These are phyloP conservation scores for Pocillopora grandis DNA, from an alignment of 92 coral and sea anemone species.

Conservation along the genomic window DNA sequence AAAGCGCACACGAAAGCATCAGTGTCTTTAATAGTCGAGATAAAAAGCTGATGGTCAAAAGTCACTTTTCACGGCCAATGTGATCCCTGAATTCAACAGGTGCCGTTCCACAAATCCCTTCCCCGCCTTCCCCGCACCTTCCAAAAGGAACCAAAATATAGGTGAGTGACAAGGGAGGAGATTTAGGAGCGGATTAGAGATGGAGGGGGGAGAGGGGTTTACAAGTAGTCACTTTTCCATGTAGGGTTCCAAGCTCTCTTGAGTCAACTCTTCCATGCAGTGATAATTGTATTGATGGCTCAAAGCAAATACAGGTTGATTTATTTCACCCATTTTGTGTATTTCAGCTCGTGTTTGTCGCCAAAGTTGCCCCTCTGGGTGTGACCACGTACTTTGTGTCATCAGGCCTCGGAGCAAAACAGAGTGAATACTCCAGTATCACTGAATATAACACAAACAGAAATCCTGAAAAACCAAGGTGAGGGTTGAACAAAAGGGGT, in stretches of 20 bases:
- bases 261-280: not conserved
- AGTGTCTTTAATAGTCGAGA: too few relatives aligned
- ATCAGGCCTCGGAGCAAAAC: constrained; percentile 35
- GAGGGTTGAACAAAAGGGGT: not conserved
- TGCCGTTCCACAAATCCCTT: too few relatives aligned
- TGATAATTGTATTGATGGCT: not conserved
- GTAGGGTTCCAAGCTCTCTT: not conserved
- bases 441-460: constrained; percentile 44
- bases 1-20: too few relatives aligned
- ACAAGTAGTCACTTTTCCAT: too few relatives aligned
- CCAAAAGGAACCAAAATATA: too few relatives aligned
- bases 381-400: constrained; percentile 69
- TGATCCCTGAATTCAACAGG: too few relatives aligned
- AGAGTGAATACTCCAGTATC: constrained; percentile 33
- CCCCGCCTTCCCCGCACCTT: too few relatives aligned
- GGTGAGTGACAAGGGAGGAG: too few relatives aligned
- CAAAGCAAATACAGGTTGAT: not conserved
- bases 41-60: too few relatives aligned
- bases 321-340: not conserved
- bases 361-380: constrained; percentile 66
- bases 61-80: too few relatives aligned
- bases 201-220: too few relatives aligned
- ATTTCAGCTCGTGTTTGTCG: constrained; percentile 73
- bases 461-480: constrained; percentile 11
- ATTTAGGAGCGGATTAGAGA: too few relatives aligned